Percentiles rank a stretch among this genome's conserved stretches.
phyloP scores from a whole-genome alignment of 2,888 invertebrate genomes.

The Kryphioiulus occultus region DNA sequence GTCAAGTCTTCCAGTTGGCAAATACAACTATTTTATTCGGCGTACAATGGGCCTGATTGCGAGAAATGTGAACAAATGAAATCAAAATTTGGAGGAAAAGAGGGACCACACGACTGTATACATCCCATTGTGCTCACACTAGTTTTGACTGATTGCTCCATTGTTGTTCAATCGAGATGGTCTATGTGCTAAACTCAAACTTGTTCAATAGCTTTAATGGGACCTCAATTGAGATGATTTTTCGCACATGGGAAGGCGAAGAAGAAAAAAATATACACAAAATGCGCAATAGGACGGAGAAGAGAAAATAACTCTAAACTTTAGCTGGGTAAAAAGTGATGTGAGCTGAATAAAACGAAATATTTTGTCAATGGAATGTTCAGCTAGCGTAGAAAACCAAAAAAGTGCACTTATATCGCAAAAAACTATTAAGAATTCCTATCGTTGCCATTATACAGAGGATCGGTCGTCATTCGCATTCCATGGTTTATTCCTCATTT shows the following conservation, averaged over 20 bases:
- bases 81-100: constrained; percentile 20
- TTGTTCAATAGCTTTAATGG: constrained; percentile 35
- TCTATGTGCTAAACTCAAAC: constrained; percentile 7
- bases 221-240: constrained; percentile 29
- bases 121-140: not conserved
- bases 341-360: not conserved
- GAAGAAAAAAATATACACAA: not conserved
- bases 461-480: too few relatives aligned
- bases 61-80: constrained; percentile 35
- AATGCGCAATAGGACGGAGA: not conserved
- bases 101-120: constrained; percentile 8
- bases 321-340: not conserved
- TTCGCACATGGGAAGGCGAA: not conserved
- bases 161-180: not conserved
- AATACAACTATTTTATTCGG: not conserved
- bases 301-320: not conserved
- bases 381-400: not conserved
- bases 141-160: constrained; percentile 35
- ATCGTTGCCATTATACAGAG: too few relatives aligned
- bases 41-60: constrained; percentile 25
- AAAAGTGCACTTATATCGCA: not conserved
- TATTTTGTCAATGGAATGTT: not conserved
- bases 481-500: too few relatives aligned
- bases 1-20: not conserved
- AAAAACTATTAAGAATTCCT: too few relatives aligned